Percentiles rank a stretch among this genome's conserved stretches.
phyloP scores from a whole-genome alignment of 1,140 invertebrate species.

The Mercenaria mercenaria region DNA sequence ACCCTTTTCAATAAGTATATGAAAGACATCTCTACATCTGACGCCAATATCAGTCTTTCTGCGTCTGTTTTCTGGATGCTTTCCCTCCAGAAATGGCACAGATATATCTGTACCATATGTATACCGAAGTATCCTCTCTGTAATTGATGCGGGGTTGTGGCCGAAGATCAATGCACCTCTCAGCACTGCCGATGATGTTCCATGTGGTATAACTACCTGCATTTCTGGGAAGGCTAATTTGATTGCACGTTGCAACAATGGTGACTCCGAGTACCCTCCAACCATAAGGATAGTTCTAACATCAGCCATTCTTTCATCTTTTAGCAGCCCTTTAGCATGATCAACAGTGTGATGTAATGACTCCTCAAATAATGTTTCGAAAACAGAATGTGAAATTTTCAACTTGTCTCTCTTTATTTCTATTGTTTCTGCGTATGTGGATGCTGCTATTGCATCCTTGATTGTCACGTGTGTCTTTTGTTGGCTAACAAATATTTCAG shows the following conservation, averaged over 20 bases:
- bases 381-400: not conserved
- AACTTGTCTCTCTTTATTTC: not conserved
- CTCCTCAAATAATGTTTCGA: not conserved
- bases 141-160: not conserved
- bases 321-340: not conserved
- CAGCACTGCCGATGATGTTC: not conserved
- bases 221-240: not conserved
- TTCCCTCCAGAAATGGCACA: not conserved
- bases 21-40: not conserved
- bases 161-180: conserved; percentile 25
- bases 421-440: not conserved
- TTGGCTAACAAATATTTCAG: not conserved
- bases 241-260: not conserved
- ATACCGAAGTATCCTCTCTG: not conserved
- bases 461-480: not conserved
- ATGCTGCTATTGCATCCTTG: not conserved
- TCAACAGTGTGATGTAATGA: not conserved
- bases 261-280: not conserved
- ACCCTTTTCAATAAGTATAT: not conserved
- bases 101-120: not conserved
- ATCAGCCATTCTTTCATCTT: not conserved
- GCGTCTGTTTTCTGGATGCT: not conserved
- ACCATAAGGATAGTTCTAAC: not conserved
- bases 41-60: not conserved
- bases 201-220: not conserved